Percentiles rank a stretch among this genome's conserved stretches.
Conservation (phyloP, 1,140 invertebrate genomes). For the Panulirus ornatus region DNA sequence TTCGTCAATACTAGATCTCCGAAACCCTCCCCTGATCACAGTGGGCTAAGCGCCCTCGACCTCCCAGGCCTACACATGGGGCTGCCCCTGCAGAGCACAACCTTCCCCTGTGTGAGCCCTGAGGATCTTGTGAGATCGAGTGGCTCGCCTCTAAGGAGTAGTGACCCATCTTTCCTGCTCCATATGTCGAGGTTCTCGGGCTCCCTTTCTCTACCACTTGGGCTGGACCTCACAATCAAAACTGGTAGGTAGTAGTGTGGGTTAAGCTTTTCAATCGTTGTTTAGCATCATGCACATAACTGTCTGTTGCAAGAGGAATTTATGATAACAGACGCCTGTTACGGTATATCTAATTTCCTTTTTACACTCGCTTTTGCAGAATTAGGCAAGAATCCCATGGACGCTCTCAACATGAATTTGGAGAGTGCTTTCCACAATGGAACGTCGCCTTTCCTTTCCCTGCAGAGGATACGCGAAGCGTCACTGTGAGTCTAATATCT, state of each 20-base stretch:
- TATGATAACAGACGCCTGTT: not conserved
- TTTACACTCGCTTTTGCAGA: constrained; percentile 25
- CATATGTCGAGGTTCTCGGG: constrained; percentile 45
- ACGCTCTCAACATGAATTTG: constrained; percentile 40
- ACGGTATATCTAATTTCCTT: not conserved
- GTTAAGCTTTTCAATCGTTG: too few relatives aligned
- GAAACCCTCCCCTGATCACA: not conserved
- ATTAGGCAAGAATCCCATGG: constrained; percentile 27
- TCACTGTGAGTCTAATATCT: constrained; percentile 39
- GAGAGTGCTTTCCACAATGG: constrained; percentile 50
- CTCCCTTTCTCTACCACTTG: constrained; percentile 29
- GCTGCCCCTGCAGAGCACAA: constrained; percentile 18
- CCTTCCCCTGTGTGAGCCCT: constrained; percentile 42
- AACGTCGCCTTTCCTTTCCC: constrained; percentile 39
- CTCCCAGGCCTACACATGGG: constrained; percentile 45
- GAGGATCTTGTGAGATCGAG: constrained; percentile 24
- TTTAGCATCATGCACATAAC: too few relatives aligned
- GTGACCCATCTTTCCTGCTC: constrained; percentile 48
- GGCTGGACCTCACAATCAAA: constrained; percentile 53
- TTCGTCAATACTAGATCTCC: constrained; percentile 34
- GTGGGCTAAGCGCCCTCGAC: constrained; percentile 13
- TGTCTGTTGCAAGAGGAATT: too few relatives aligned
- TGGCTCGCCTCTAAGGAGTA: constrained; percentile 38
- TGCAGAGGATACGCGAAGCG: constrained; percentile 58
- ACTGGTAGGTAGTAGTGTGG: constrained; percentile 30